Percentiles rank a stretch among this genome's conserved stretches.
These are phyloP conservation scores for Microtus agrestis DNA, from an alignment of 2,797 vertebrate genomes.

Conservation along the genomic window DNA sequence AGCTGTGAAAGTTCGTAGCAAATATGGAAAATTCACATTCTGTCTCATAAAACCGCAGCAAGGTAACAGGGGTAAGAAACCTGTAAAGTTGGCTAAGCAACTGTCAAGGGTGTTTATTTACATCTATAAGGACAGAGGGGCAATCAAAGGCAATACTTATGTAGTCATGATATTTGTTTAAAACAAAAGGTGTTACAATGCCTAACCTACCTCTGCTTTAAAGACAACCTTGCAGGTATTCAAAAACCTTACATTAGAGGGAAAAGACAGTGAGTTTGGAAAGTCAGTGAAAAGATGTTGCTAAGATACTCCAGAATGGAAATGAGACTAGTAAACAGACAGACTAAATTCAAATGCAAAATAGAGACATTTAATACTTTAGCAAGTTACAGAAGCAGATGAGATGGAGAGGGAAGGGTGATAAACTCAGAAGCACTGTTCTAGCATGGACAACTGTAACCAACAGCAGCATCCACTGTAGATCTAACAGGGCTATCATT, in stretches of 20 bases:
- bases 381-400: neutral
- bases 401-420: neutral
- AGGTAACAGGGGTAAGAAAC: neutral
- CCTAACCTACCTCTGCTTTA: neutral
- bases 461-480: neutral
- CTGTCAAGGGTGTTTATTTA: conserved; percentile 8
- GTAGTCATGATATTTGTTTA: neutral
- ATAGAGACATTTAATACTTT: neutral
- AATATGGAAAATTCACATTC: neutral
- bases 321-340: neutral
- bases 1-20: neutral
- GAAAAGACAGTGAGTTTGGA: neutral
- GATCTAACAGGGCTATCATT: neutral
- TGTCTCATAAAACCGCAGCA: neutral
- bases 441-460: neutral
- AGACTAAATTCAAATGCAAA: neutral
- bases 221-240: neutral
- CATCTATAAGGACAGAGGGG: neutral
- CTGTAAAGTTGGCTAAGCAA: neutral
- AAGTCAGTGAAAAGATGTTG: neutral
- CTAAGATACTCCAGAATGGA: neutral
- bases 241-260: neutral
- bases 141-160: neutral
- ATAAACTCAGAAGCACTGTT: neutral
- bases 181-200: neutral